phyloP scores from a whole-genome alignment of 1,140 invertebrate genomes.

The Micrasema minimum region DNA sequence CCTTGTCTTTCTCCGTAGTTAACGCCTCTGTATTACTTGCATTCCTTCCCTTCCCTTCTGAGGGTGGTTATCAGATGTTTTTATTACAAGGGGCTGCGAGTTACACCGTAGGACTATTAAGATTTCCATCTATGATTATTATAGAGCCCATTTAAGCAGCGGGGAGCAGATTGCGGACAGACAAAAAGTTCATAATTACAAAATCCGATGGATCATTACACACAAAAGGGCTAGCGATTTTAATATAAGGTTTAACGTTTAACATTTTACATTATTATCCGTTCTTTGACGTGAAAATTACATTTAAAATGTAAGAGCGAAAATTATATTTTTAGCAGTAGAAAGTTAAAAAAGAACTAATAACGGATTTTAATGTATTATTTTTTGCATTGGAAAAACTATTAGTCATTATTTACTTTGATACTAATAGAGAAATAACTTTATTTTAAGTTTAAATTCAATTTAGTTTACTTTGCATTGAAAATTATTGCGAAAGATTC shows the following conservation, averaged over 20 bases:
- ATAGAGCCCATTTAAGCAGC: constrained; percentile 42
- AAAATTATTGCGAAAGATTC: too few relatives aligned
- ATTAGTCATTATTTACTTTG: too few relatives aligned
- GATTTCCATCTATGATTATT: constrained; percentile 46
- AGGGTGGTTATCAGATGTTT: constrained; percentile 42
- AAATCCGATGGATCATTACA: constrained; percentile 45
- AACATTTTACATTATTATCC: too few relatives aligned
- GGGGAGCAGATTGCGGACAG: constrained; percentile 42
- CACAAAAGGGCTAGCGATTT: constrained; percentile 20
- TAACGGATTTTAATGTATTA: too few relatives aligned
- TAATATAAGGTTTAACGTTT: constrained; percentile 28
- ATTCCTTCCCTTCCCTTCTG: neutral
- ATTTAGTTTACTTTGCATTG: too few relatives aligned
- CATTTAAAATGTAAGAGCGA: too few relatives aligned
- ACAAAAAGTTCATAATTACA: constrained; percentile 48
- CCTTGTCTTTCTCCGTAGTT: neutral
- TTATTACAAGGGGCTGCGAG: constrained; percentile 41
- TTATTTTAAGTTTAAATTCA: too few relatives aligned
- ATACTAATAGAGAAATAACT: too few relatives aligned
- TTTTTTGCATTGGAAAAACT: too few relatives aligned
- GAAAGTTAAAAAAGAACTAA: too few relatives aligned
- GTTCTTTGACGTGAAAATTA: too few relatives aligned
- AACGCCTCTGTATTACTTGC: constrained; percentile 1
- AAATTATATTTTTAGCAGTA: too few relatives aligned
- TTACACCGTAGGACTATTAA: constrained; percentile 44